Percentiles rank a stretch among this genome's conserved stretches.
Conservation (phyloP, 2,888 invertebrate species). For the Pinctada fucata region DNA sequence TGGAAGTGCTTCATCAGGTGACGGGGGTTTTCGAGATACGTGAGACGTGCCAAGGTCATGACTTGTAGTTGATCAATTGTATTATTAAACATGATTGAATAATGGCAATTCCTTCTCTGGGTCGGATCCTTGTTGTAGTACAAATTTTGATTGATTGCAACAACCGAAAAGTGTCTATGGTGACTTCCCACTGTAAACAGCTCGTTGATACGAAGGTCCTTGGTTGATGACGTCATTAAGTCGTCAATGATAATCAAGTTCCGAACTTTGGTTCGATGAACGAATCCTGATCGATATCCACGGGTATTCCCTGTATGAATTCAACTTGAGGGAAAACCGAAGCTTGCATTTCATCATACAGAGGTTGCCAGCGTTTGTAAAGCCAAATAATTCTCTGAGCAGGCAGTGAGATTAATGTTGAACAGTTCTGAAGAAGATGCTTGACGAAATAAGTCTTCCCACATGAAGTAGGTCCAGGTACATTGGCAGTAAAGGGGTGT, state of each 20-base stretch:
- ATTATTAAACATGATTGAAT: too few relatives aligned
- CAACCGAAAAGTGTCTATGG: conserved; percentile 34
- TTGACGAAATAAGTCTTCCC: conserved; percentile 16
- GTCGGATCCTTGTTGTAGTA: too few relatives aligned
- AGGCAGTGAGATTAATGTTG: conserved; percentile 9
- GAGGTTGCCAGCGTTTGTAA: conserved; percentile 45
- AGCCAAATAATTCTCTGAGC: conserved; percentile 45
- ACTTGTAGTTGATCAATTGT: too few relatives aligned
- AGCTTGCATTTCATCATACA: conserved; percentile 31
- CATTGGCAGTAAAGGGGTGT: conserved; percentile 6
- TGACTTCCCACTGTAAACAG: conserved; percentile 47
- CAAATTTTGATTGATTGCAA: too few relatives aligned
- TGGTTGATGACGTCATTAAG: conserved; percentile 37
- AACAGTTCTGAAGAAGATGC: conserved; percentile 11
- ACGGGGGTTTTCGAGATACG: too few relatives aligned
- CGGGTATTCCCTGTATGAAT: conserved; percentile 45
- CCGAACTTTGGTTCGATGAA: conserved; percentile 37
- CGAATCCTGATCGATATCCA: conserved; percentile 41
- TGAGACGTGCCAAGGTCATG: too few relatives aligned
- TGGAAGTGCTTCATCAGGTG: too few relatives aligned
- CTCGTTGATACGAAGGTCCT: conserved; percentile 41
- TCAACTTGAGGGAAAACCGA: conserved; percentile 38
- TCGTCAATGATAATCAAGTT: conserved; percentile 46
- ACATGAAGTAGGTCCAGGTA: conserved; percentile 18
- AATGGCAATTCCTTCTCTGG: too few relatives aligned